Conservation (phyloP, 2,888 invertebrate species). For the Diplolepis rosae region DNA sequence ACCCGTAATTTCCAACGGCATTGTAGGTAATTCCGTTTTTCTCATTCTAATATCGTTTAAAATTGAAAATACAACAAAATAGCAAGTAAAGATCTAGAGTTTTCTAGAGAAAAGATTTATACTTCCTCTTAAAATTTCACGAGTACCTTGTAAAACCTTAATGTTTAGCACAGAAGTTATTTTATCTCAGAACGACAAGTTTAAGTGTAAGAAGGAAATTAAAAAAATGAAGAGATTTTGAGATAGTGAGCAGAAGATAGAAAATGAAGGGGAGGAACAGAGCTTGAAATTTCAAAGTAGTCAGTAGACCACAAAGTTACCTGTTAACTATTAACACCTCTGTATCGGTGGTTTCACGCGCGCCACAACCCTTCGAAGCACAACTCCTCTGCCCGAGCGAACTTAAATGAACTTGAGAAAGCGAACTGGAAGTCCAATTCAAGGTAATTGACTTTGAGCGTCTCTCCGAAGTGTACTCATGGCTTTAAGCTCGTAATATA, state of each 20-base stretch:
- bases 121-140: slow-evolving; percentile 18
- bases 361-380: slow-evolving; percentile 29
- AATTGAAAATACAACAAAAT: slow-evolving; percentile 4
- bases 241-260: not conserved
- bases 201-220: not conserved
- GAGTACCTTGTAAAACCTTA: slow-evolving; percentile 21
- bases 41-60: not conserved
- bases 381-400: too few relatives aligned
- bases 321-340: slow-evolving; percentile 46
- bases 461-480: slow-evolving; percentile 45
- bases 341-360: slow-evolving; percentile 44
- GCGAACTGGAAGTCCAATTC: slow-evolving; percentile 55
- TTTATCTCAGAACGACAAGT: slow-evolving; percentile 23
- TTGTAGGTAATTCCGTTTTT: too few relatives aligned
- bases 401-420: slow-evolving; percentile 49
- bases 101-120: slow-evolving; percentile 22
- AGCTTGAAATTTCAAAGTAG: slow-evolving; percentile 11
- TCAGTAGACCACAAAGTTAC: slow-evolving; percentile 35
- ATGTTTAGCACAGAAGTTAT: slow-evolving; percentile 9
- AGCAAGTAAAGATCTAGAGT: not conserved
- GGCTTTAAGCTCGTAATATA: slow-evolving; percentile 49
- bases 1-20: too few relatives aligned
- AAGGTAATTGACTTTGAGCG: slow-evolving; percentile 56
- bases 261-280: not conserved
- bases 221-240: not conserved